Conservation (phyloP, 1,140 invertebrate genomes). For the Drosophila sechellia region DNA sequence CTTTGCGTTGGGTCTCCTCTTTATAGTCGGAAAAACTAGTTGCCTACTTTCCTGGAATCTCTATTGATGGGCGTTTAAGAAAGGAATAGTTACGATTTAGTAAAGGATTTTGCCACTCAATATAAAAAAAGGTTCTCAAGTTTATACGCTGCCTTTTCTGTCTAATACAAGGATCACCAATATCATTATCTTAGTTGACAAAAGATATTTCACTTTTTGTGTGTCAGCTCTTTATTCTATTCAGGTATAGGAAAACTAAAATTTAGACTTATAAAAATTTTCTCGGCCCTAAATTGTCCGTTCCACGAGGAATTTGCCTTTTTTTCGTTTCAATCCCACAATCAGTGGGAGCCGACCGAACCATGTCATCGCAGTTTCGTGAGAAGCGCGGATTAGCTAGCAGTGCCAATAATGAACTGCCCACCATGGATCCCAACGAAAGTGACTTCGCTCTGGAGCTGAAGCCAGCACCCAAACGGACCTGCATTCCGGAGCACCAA, state of each 20-base stretch:
- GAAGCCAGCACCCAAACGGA: constrained; percentile 64
- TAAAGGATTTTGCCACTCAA: no score
- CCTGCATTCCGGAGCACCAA: constrained; percentile 69
- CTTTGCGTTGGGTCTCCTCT: background rate
- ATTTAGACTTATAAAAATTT: constrained; percentile 9
- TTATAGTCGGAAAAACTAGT: background rate
- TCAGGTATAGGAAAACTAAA: constrained; percentile 8
- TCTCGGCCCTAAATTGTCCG: constrained; percentile 4
- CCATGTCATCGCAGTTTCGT: constrained; percentile 47
- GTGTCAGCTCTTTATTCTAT: constrained; percentile 1
- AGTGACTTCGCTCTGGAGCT: constrained; percentile 64
- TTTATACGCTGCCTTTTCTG: background rate
- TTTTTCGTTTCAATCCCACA: background rate
- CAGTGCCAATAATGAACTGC: constrained; percentile 12
- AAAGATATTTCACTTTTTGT: background rate
- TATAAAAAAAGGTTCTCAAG: background rate
- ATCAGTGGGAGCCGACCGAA: background rate
- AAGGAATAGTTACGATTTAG: background rate
- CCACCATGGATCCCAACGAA: constrained; percentile 14
- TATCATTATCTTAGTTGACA: background rate
- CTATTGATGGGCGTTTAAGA: background rate
- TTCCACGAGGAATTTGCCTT: background rate
- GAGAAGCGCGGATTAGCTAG: constrained; percentile 24
- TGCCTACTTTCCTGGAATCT: constrained; percentile 10
- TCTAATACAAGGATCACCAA: background rate